Conservation (phyloP, 37 sponge, comb jelly and placozoan species). For the Haliclona indistincta region DNA sequence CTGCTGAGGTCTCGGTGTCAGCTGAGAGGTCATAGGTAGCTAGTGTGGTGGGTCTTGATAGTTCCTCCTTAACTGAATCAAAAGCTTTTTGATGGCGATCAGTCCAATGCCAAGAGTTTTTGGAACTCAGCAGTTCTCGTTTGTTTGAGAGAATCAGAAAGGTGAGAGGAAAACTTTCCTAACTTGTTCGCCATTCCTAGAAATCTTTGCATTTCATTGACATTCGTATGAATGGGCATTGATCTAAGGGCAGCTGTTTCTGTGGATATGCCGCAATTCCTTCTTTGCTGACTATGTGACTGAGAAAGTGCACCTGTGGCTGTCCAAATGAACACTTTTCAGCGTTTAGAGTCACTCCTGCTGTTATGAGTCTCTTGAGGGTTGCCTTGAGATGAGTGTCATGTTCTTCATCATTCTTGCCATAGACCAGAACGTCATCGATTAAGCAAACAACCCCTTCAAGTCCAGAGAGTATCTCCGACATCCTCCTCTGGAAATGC, state of each 20-base stretch:
- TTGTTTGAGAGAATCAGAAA: too few species aligned
- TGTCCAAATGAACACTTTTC: slow-evolving; percentile 39
- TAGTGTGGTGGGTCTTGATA: slow-evolving; percentile 35
- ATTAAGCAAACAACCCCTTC: slow-evolving; percentile 47
- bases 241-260: neutral
- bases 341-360: slow-evolving; percentile 29
- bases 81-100: slow-evolving; percentile 24
- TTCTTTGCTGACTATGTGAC: slow-evolving; percentile 31
- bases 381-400: slow-evolving; percentile 16
- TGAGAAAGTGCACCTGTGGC: slow-evolving; percentile 22
- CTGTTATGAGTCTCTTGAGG: slow-evolving; percentile 12
- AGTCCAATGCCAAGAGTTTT: slow-evolving; percentile 27
- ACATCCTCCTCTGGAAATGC: slow-evolving; percentile 45
- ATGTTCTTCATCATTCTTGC: slow-evolving; percentile 39
- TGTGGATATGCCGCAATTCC: slow-evolving; percentile 46
- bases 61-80: slow-evolving; percentile 18
- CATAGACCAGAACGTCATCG: slow-evolving; percentile 31
- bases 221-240: slow-evolving; percentile 26
- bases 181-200: slow-evolving; percentile 48
- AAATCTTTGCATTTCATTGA: slow-evolving; percentile 25
- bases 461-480: slow-evolving; percentile 11
- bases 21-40: slow-evolving; percentile 27
- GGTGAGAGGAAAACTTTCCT: slow-evolving; percentile 28
- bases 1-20: slow-evolving; percentile 20
- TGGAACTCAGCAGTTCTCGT: slow-evolving; percentile 28